Conservation (phyloP, 2,113 vertebrate species). For the Micromys minutus region DNA sequence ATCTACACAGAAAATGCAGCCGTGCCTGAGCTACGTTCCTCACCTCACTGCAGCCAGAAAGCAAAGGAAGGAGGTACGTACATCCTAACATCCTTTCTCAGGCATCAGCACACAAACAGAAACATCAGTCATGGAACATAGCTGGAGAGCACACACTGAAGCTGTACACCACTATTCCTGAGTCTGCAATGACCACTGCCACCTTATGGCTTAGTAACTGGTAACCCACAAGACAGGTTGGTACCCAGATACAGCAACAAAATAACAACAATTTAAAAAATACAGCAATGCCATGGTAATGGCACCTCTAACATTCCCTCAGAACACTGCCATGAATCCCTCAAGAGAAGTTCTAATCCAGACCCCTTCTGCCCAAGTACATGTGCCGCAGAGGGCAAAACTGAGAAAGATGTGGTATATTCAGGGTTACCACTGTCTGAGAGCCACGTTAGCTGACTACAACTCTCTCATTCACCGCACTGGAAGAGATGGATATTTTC, state of each 20-base stretch:
- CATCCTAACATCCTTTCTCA: not conserved
- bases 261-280: too few relatives aligned
- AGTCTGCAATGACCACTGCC: too few relatives aligned
- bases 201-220: not conserved
- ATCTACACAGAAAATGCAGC: not conserved
- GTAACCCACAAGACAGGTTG: not conserved
- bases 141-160: not conserved
- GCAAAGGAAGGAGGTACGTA: not conserved
- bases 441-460: not conserved
- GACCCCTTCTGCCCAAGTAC: not conserved
- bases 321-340: not conserved
- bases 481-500: not conserved
- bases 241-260: not conserved
- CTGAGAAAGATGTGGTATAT: not conserved
- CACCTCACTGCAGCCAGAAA: not conserved
- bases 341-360: not conserved
- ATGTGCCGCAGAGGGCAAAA: not conserved
- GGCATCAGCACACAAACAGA: not conserved
- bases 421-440: not conserved
- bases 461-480: not conserved
- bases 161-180: too few relatives aligned
- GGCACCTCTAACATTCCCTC: too few relatives aligned
- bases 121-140: not conserved
- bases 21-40: not conserved
- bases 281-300: too few relatives aligned